Evolutionary conservation across 2,113 vertebrate species (phyloP), one percentile per base, ranked within the genome.

Genomic region (Pyxicephalus adspersus): DNA sequence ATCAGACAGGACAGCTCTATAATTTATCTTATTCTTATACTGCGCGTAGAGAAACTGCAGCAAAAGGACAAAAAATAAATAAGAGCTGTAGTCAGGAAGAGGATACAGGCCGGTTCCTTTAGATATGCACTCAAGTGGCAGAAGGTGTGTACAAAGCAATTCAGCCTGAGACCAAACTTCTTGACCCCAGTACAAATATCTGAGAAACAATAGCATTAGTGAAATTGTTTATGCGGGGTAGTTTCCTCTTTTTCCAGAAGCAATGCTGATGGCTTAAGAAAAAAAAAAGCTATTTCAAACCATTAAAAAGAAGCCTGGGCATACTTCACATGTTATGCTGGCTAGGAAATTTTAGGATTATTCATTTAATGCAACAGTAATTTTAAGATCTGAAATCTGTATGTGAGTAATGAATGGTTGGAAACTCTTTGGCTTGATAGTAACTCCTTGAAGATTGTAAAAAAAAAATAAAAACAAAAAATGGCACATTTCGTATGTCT

Each of bases 71-170:
- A 83, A 57, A 84, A 82, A 72, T 76, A 89, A 93, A 92, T 89
- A 89, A 81, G 64, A 82, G 45, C 64, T 58, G 16, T 57, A 82
- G 89, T 88, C 93, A 95, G 95, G 94, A 96, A 96, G 91, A 93
- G 94, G 94, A 95, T 94, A 89, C 88, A 91, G 89, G 84, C 92
- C 77, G 90, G 92, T 96, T 96, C 93, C 94, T 95, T 90, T 87
- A 93, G 95, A 95, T 95, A 96, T 29, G 87, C 90, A 81, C 68
- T 67, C 75, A 91, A 89, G 83, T 76, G 86, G 87, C 85, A 90
- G 89, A 83, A 85, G 84, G 86, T 86, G 78, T 89, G 91, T 89
- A 89, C 84, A 89, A 79, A 92, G 90, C 29, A 90, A 89, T 89
- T 89, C 87, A 90, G 84, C 87, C 83, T 89, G 85, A 90, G 91